Evolutionary conservation across 2,888 invertebrate species (phyloP).

Genomic region (Andrena camellia): DNA sequence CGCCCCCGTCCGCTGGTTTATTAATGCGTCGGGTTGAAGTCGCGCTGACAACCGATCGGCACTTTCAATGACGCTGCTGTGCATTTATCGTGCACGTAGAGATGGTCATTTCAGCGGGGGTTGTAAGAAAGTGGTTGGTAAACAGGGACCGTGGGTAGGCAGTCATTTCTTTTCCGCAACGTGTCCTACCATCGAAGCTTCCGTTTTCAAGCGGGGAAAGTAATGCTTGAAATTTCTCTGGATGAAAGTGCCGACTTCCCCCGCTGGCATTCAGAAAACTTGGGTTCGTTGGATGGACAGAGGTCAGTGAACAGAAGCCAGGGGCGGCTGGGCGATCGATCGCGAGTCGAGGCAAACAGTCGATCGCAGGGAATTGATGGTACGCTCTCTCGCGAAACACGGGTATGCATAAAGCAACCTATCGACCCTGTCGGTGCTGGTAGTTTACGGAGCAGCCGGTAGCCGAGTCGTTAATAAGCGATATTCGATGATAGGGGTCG

Average conservation of each 20-base stretch:
- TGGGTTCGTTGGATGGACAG: conserved; percentile 19
- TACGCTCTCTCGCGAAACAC: conserved; percentile 34
- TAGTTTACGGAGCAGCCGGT: conserved; percentile 45
- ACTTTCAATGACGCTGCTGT: conserved; percentile 23
- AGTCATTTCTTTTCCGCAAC: conserved; percentile 15
- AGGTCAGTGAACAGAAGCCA: conserved; percentile 47
- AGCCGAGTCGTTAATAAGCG: conserved; percentile 58
- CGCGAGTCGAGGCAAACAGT: conserved; percentile 37
- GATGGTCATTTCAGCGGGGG: not conserved
- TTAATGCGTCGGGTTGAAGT: conserved; percentile 43
- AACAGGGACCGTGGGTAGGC: not conserved
- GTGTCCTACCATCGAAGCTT: not conserved
- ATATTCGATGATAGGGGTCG: conserved; percentile 53
- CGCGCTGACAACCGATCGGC: conserved; percentile 54
- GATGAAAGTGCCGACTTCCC: not conserved
- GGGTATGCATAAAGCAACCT: conserved; percentile 42
- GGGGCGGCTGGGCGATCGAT: conserved; percentile 41
- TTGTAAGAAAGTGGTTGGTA: conserved; percentile 1
- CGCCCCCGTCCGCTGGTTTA: conserved; percentile 35
- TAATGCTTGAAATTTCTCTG: conserved; percentile 13
- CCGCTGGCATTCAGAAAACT: conserved; percentile 25
- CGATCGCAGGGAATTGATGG: conserved; percentile 53
- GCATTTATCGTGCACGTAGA: not conserved
- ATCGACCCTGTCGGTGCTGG: conserved; percentile 32
- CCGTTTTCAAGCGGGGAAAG: not conserved